Percentiles rank a stretch among this genome's conserved stretches.
Evolutionary conservation across 2,113 vertebrate species (phyloP).

Genomic region (Chrysochloris asiatica): DNA sequence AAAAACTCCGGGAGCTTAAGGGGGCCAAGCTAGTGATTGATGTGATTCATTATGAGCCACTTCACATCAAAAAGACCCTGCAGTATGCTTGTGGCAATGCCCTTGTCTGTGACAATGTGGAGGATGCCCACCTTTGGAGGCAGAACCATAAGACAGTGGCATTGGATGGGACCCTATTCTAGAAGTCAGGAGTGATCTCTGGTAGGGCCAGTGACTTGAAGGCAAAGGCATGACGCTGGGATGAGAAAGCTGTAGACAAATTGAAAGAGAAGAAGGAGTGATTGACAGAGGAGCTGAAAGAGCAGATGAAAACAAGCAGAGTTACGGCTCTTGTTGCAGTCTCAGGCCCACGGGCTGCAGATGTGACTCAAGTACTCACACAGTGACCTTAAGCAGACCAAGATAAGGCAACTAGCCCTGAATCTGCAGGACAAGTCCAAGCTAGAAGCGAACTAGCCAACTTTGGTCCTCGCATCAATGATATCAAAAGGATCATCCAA

Average conservation of each 20-base stretch:
- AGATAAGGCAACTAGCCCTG: slow-evolving; percentile 95
- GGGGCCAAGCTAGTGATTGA: slow-evolving; percentile 97
- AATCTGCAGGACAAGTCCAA: slow-evolving; percentile 94
- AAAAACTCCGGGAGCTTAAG: slow-evolving; percentile 94
- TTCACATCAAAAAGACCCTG: slow-evolving; percentile 96
- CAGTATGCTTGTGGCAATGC: slow-evolving; percentile 97
- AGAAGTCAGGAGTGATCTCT: slow-evolving; percentile 96
- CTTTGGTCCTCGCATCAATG: slow-evolving; percentile 94
- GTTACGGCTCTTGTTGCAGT: slow-evolving; percentile 94
- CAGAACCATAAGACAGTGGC: slow-evolving; percentile 97
- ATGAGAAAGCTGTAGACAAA: slow-evolving; percentile 96
- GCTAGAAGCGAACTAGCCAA: slow-evolving; percentile 94
- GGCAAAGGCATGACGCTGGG: slow-evolving; percentile 96
- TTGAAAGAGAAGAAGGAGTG: slow-evolving; percentile 96
- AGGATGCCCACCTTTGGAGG: slow-evolving; percentile 95
- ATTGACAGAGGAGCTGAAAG: slow-evolving; percentile 95
- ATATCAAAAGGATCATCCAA: slow-evolving; percentile 95
- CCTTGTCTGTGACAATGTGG: slow-evolving; percentile 96
- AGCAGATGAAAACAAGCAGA: slow-evolving; percentile 98
- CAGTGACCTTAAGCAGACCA: slow-evolving; percentile 96
- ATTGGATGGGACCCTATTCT: slow-evolving; percentile 94
- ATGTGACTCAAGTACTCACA: slow-evolving; percentile 97
- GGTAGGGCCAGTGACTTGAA: slow-evolving; percentile 96
- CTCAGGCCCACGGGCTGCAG: slow-evolving; percentile 95
- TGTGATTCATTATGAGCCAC: slow-evolving; percentile 96